Evolutionary conservation across 2,797 vertebrate genomes (phyloP).

Genomic region (Steatocranus sp.): DNA sequence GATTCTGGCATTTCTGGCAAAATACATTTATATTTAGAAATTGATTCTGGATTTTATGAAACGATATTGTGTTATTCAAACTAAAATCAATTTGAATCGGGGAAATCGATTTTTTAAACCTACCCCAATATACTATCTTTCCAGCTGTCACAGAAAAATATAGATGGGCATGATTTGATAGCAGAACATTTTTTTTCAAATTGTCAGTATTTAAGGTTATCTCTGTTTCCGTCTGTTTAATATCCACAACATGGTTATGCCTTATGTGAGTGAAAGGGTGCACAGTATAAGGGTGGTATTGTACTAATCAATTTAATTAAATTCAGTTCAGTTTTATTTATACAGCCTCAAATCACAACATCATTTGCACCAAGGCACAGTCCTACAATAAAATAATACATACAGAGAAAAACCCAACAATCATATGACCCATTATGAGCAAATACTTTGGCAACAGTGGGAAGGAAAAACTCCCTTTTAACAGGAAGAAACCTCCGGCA

Average conservation of each 20-base stretch:
- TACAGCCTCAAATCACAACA: neutral
- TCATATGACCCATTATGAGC: neutral
- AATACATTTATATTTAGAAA: neutral
- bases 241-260: neutral
- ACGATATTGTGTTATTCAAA: rapidly evolving
- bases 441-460: rapidly evolving
- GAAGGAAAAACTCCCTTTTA: neutral
- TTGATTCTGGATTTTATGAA: rapidly evolving
- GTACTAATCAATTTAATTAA: neutral
- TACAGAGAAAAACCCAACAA: neutral
- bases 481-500: neutral
- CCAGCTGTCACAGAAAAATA: neutral
- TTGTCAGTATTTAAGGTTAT: neutral
- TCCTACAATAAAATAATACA: neutral
- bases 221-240: neutral
- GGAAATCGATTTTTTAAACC: neutral
- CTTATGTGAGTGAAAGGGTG: neutral
- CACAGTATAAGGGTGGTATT: conserved; percentile 38
- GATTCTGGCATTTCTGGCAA: neutral
- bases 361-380: neutral
- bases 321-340: neutral
- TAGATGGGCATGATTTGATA: neutral
- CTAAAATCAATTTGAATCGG: rapidly evolving
- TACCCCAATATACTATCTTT: neutral
- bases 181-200: neutral